phyloP scores from a whole-genome alignment of 53 echinoderm and acorn worm species.

The Zoroaster sp. region DNA sequence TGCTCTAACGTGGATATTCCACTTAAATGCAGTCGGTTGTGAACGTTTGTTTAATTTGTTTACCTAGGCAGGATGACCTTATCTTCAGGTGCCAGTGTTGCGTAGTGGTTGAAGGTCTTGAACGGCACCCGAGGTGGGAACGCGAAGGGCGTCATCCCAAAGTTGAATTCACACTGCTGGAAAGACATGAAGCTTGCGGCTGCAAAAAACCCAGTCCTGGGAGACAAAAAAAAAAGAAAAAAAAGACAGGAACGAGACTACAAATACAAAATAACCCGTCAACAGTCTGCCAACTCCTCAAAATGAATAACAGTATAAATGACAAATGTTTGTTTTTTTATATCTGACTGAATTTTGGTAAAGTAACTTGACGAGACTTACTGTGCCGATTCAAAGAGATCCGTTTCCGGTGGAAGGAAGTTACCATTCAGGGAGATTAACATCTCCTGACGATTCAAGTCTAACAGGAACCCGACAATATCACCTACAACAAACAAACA shows the following conservation, averaged over 20 bases:
- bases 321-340: too few species aligned
- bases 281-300: not conserved
- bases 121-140: constrained; percentile 80
- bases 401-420: constrained; percentile 76
- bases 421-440: constrained; percentile 86
- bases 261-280: too few species aligned
- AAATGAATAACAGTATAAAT: too few species aligned
- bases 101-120: constrained; percentile 91
- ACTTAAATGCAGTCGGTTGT: too few species aligned
- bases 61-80: constrained; percentile 94
- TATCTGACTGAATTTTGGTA: too few species aligned
- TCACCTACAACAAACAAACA: too few species aligned
- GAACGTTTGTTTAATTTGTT: not conserved
- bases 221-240: not conserved
- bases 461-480: constrained; percentile 84
- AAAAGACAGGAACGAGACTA: too few species aligned
- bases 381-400: constrained; percentile 87
- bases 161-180: constrained; percentile 98
- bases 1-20: too few species aligned
- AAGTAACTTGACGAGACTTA: constrained; percentile 44
- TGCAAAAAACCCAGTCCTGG: constrained; percentile 92
- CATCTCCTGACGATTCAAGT: constrained; percentile 85
- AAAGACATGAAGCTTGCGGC: constrained; percentile 99
- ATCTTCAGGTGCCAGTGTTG: constrained; percentile 77
- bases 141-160: constrained; percentile 88